Percentiles rank a stretch among this genome's conserved stretches.
Conservation (phyloP, 2,888 invertebrate species). For the Bombylius major region DNA sequence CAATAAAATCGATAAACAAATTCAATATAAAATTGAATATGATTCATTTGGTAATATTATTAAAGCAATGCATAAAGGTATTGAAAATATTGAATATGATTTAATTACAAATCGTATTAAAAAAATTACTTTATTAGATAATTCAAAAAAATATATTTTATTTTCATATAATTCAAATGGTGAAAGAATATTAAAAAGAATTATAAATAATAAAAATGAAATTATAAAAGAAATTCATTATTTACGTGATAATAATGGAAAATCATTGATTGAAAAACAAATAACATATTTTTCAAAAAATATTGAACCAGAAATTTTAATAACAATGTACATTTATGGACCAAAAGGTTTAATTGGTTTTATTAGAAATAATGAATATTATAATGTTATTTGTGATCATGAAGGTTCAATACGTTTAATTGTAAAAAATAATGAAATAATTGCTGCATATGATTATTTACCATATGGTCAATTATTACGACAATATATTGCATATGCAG, state of each 20-base stretch:
- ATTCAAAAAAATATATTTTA: background rate
- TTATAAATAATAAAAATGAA: background rate
- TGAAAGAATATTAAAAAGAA: slow-evolving; percentile 4
- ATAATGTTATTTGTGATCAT: too few species aligned
- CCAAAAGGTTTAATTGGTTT: too few species aligned
- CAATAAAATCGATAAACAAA: too few species aligned
- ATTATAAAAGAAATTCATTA: slow-evolving; percentile 7
- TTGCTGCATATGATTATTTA: too few species aligned
- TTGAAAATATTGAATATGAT: slow-evolving; percentile 14
- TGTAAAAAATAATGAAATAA: too few species aligned
- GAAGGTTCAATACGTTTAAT: too few species aligned
- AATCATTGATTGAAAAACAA: slow-evolving; percentile 7
- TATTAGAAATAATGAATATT: too few species aligned
- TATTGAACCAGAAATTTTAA: too few species aligned
- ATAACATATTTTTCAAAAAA: background rate
- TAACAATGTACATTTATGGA: too few species aligned
- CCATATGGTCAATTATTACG: too few species aligned
- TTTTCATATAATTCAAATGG: slow-evolving; percentile 8
- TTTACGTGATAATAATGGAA: slow-evolving; percentile 5
- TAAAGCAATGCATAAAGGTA: slow-evolving; percentile 14
- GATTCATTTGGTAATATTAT: slow-evolving; percentile 15
- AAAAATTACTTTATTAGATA: slow-evolving; percentile 1
- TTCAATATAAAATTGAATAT: slow-evolving; percentile 7
- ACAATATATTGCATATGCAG: too few species aligned
- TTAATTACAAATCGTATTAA: slow-evolving; percentile 9